These are phyloP conservation scores for Euclidia mi DNA, from an alignment of 2,888 invertebrate genomes.

Conservation along the genomic window DNA sequence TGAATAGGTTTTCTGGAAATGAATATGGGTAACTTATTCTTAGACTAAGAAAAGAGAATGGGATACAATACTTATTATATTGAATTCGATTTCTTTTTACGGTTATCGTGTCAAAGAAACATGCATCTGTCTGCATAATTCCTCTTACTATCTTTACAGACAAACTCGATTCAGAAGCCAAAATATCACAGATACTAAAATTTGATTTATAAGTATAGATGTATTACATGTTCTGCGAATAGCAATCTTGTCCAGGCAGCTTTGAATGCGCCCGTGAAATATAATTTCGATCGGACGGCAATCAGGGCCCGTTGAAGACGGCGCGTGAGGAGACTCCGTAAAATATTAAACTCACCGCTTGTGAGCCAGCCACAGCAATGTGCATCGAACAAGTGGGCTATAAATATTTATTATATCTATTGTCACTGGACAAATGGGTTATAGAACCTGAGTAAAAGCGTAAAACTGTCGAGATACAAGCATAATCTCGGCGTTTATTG, in stretches of 20 bases:
- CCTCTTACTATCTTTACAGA: no score
- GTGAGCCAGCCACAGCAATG: conserved; percentile 58
- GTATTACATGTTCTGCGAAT: conserved; percentile 52
- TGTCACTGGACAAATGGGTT: conserved; percentile 46
- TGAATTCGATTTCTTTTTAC: no score
- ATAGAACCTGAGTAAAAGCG: conserved; percentile 11
- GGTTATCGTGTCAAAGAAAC: no score
- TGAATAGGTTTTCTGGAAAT: no score
- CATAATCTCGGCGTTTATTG: conserved; percentile 13
- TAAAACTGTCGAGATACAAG: conserved; percentile 23
- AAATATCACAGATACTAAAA: no score
- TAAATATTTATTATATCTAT: conserved; percentile 60
- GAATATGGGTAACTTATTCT: no score
- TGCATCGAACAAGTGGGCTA: conserved; percentile 61
- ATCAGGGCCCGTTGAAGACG: conserved; percentile 89
- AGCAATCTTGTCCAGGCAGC: conserved; percentile 84
- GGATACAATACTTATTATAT: no score
- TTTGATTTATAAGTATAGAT: conserved; percentile 8
- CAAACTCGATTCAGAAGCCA: no score
- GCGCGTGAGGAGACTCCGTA: conserved; percentile 87
- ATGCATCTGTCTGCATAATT: no score
- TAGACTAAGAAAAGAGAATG: no score
- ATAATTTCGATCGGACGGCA: conserved; percentile 90
- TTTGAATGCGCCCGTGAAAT: conserved; percentile 88
- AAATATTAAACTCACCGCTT: conserved; percentile 84